Evolutionary conservation across 2,113 vertebrate species (phyloP), one percentile per base, ranked within the genome.

Genomic region (Xiphias gladius): DNA sequence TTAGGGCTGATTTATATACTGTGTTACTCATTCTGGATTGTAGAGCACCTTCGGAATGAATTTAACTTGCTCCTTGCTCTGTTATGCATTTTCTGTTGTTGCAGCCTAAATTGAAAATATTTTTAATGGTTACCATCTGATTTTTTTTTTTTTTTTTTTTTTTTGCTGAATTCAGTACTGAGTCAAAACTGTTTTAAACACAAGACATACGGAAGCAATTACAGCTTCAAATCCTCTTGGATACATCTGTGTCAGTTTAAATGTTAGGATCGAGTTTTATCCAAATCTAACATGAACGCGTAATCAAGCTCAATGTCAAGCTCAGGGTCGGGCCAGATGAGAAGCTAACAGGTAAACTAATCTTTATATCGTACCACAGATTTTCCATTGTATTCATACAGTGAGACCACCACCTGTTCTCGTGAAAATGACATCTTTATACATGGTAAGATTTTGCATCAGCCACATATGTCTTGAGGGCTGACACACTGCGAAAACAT

Each of bases 171-270:
- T 57, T 64, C 11, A 13, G 55, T 30, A 72, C 14, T 17, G 57
- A 63, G 28, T 68, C 81, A 82, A 59, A 69, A 61, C 68, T 65
- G n/a, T 16, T 74, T 30, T 48, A 87, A 83, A 83, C 75, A 73
- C 11, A 64, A 57, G 50, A 48, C 69, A 81, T 79, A 80, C 72
- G 71, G 69, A 73, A 78, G 37, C 46, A 70, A 82, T 84, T 79
- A 76, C 43, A 78, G 72, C 46, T 50, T 71, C 30, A 14, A 58
- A 22, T 46, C 41, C 7, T 85, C 46, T 72, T n/a, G 2, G 39
- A 58, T 43, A 83, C 81, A 79, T 80, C 58, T 79, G 70, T 77
- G 69, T 67, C 61, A 37, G 61, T 79, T 87, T 79, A 69, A 54
- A 74, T 50, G 73, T 66, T 7, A 61, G 13, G n/a, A 64, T 30